phyloP scores from a whole-genome alignment of 2,888 invertebrate genomes.

The Leucoma salicis region DNA sequence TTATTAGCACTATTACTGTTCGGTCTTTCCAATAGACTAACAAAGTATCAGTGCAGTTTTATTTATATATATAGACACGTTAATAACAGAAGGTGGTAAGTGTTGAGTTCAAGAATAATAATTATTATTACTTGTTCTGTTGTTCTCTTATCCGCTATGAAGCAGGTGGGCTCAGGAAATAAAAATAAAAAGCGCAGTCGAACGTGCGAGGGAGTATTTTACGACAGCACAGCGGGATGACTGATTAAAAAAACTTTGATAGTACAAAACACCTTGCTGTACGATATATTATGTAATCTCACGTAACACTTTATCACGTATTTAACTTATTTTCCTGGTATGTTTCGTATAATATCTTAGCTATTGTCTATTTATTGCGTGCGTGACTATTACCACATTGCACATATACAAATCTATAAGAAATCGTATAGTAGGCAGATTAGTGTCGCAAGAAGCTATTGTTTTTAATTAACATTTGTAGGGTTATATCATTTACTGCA shows the following conservation, averaged over 20 bases:
- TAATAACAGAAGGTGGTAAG: conserved; percentile 21
- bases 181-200: conserved; percentile 42
- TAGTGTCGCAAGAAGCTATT: conserved; percentile 16
- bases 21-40: too few species aligned
- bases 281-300: conserved; percentile 11
- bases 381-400: conserved; percentile 14
- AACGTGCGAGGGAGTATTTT: conserved; percentile 43
- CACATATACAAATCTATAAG: conserved; percentile 16
- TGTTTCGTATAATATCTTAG: conserved; percentile 22
- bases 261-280: conserved; percentile 10
- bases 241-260: conserved; percentile 18
- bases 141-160: conserved; percentile 41
- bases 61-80: too few species aligned
- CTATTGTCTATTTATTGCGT: conserved; percentile 24
- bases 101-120: conserved; percentile 21
- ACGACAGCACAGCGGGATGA: conserved; percentile 37
- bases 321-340: conserved; percentile 11
- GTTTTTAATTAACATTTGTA: conserved; percentile 1
- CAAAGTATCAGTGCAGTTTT: too few species aligned
- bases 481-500: neutral
- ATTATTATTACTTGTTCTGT: conserved; percentile 40
- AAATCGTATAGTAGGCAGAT: conserved; percentile 12
- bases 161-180: conserved; percentile 54
- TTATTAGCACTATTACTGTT: too few species aligned
- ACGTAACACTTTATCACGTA: conserved; percentile 23